Evolutionary conservation across 2,888 invertebrate genomes (phyloP).

Genomic region (Caenorhabditis auriculariae): DNA sequence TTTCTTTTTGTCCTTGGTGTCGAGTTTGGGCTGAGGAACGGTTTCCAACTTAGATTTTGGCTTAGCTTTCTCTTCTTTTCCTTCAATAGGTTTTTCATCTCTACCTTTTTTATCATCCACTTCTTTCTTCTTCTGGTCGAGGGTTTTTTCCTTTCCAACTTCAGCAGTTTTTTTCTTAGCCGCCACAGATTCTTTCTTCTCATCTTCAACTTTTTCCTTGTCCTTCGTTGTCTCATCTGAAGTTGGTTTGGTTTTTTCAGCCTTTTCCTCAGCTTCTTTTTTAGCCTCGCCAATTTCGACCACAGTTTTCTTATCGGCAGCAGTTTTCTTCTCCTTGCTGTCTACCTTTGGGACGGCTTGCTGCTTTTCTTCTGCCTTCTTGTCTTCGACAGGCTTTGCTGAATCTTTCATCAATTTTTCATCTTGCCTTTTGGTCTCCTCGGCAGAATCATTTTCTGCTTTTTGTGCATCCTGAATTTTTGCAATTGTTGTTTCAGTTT

Average conservation of each 20-base stretch:
- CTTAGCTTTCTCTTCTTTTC: not conserved
- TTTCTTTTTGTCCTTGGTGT: too few species aligned
- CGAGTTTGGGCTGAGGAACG: too few species aligned
- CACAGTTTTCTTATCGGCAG: slow-evolving; percentile 9
- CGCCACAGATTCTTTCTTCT: slow-evolving; percentile 1
- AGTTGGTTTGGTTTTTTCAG: slow-evolving; percentile 7
- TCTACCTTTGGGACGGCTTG: slow-evolving; percentile 4
- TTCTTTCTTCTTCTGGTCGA: slow-evolving; percentile 1
- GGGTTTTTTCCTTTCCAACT: slow-evolving; percentile 1
- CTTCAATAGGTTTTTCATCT: slow-evolving; percentile 3
- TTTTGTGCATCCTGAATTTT: slow-evolving; percentile 3
- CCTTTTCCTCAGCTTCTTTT: slow-evolving; percentile 6
- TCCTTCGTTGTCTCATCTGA: slow-evolving; percentile 1
- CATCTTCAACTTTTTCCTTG: not conserved
- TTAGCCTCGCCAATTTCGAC: slow-evolving; percentile 3
- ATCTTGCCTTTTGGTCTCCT: slow-evolving; percentile 1
- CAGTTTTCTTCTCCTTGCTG: not conserved
- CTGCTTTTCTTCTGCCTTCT: not conserved
- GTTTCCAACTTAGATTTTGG: not conserved
- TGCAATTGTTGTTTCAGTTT: not conserved
- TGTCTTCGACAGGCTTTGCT: slow-evolving; percentile 3
- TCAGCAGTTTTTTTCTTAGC: slow-evolving; percentile 18
- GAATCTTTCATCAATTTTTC: not conserved
- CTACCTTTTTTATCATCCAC: too few species aligned
- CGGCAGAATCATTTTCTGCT: not conserved